Base-by-base conservation (phyloP, 2,888 invertebrate genomes). In the Caenorhabditis virilis region DNA sequence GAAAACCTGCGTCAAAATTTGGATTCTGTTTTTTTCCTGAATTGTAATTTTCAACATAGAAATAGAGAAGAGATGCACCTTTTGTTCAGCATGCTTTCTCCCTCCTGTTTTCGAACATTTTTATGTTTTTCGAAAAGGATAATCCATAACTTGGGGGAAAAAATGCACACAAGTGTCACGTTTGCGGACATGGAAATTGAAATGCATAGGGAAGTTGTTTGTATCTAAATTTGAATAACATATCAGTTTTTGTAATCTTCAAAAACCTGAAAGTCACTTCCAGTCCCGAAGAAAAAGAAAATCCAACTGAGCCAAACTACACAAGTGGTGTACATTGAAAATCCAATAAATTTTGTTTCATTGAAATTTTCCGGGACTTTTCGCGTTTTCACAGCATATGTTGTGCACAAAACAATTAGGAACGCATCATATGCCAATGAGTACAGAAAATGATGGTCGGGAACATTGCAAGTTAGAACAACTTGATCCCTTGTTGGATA, bases 271-370 rank as follows among this genome's bases (percentile, higher is more conserved):
- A 90, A 90, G 67, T 90, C 89, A 82, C 89, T 89, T 74, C 89
- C 88, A 9, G 90, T 90, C 46, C 90, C 90, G 77, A 90, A 90
- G 83, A 90, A 91, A 73, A 91, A 90, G 15, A 90, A 90, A 41
- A 91, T 87, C 84, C 90, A 91, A 38, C 89, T 89, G 41, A 91
- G 86, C 90, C 91, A 91, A 20, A 91, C 89, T 56, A 91, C 90
- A 82, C 90, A 90, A 0, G 90, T 90, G 0, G 89, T 89, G 57
- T 76, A 76, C 74, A 74, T 76, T 5, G 76, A 71, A 79, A 91
- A 91, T 45, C 90, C 91, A 77, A 91, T 91, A 83, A 90, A 90
- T 82, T 82, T 75, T 1, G 82, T 82, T 52, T 82, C 82, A 57
- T 82, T 82, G 63, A 82, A 82, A 52, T 82, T 91, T 83, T 90